A percentile compares a stretch with the other conserved stretches of the same genome.
phyloP scores from a whole-genome alignment of 2,888 invertebrate species.

The Dolomedes plantarius region DNA sequence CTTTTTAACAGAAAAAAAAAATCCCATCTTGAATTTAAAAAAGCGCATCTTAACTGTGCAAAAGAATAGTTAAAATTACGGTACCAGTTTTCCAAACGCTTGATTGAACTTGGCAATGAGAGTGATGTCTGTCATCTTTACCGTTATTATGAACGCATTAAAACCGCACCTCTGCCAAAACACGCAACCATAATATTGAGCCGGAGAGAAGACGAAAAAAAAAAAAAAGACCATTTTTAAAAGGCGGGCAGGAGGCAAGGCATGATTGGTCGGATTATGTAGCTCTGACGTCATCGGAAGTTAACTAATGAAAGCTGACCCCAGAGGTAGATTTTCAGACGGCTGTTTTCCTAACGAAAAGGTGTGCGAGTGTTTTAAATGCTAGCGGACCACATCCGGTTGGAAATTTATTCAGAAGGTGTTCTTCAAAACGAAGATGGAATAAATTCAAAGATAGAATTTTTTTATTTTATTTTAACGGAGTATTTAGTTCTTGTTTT shows the following conservation, averaged over 20 bases:
- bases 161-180: background rate
- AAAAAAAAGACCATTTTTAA: background rate
- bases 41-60: no score
- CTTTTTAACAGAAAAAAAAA: no score
- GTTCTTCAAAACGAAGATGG: no score
- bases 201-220: background rate
- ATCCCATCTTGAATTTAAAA: no score
- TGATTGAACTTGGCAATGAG: constrained; percentile 13
- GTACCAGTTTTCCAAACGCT: background rate
- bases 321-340: constrained; percentile 1
- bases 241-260: background rate
- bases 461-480: no score
- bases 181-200: constrained; percentile 9
- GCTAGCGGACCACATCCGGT: background rate
- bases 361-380: background rate
- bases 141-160: background rate
- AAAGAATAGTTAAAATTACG: background rate
- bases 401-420: no score
- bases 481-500: no score
- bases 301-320: constrained; percentile 24
- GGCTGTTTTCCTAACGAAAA: background rate
- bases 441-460: no score
- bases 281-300: constrained; percentile 24
- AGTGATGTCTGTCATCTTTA: background rate
- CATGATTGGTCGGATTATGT: background rate